These are phyloP conservation scores for Tyrannus savana DNA, from an alignment of 2,113 vertebrate genomes.

Conservation along the genomic window DNA sequence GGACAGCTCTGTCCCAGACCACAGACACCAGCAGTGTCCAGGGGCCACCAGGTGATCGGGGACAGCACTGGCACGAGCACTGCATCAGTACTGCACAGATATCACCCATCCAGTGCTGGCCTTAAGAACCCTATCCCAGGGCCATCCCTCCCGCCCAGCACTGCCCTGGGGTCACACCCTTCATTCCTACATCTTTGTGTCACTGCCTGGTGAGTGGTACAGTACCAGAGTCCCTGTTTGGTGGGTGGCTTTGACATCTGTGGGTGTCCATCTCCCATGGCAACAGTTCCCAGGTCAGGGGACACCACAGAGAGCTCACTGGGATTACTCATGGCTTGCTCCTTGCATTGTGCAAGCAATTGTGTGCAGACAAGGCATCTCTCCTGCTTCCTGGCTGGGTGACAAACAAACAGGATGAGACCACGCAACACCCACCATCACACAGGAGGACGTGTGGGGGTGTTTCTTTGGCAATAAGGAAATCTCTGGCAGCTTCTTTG, in stretches of 20 bases:
- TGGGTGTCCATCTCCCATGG: accelerated
- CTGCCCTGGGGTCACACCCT: neutral
- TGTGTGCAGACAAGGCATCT: neutral
- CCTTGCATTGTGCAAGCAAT: neutral
- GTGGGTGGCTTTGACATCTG: neutral
- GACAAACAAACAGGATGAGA: neutral
- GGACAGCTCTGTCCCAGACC: neutral
- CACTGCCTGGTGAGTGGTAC: accelerated
- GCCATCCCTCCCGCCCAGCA: neutral
- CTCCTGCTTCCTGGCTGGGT: neutral
- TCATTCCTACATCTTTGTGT: neutral
- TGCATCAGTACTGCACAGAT: accelerated
- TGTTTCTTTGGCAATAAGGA: neutral
- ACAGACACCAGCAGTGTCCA: neutral
- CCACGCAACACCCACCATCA: neutral
- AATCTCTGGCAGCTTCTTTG: neutral
- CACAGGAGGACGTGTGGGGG: neutral
- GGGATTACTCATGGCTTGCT: neutral
- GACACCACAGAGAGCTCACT: accelerated
- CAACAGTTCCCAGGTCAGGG: neutral
- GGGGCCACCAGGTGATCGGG: neutral
- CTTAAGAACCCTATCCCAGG: neutral
- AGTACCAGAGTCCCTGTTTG: accelerated
- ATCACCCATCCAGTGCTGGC: neutral
- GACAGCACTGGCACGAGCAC: accelerated